A percentile compares a stretch with the other conserved stretches of the same genome.
Evolutionary conservation across 2,797 vertebrate genomes (phyloP).

Genomic region (Poecile montanus): DNA sequence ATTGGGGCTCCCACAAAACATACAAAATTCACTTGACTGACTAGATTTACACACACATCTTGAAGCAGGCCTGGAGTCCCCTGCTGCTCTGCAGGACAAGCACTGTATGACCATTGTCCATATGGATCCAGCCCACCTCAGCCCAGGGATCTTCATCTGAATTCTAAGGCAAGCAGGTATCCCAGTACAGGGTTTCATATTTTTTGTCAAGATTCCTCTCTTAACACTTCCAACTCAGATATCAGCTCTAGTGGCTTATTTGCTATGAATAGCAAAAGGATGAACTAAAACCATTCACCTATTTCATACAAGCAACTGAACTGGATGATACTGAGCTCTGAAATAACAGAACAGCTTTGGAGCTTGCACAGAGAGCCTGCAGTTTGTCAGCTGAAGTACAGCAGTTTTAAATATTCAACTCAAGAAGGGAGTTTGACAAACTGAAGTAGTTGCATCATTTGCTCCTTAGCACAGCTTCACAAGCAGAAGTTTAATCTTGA

Average conservation of each 20-base stretch:
- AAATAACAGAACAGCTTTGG: not conserved
- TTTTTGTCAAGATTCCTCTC: not conserved
- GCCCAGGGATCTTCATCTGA: not conserved
- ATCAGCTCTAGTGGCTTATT: not conserved
- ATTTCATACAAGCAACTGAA: not conserved
- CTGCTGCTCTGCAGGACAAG: not conserved
- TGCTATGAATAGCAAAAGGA: not conserved
- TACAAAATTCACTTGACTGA: not conserved
- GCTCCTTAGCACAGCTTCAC: slow-evolving; percentile 41
- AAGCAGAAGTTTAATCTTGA: slow-evolving; percentile 56
- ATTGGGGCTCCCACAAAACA: not conserved
- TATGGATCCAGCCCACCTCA: not conserved
- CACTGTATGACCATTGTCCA: not conserved
- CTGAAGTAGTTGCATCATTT: slow-evolving; percentile 52
- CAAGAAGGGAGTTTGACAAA: slow-evolving; percentile 43
- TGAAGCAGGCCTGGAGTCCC: not conserved
- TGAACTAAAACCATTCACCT: not conserved
- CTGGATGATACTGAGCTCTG: not conserved
- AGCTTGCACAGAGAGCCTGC: not conserved
- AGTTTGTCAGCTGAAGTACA: slow-evolving; percentile 1
- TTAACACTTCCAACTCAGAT: not conserved
- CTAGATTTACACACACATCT: not conserved
- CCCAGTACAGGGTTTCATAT: not conserved
- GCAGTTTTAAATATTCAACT: slow-evolving; percentile 22
- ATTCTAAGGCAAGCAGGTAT: not conserved